Percentiles rank a stretch among this genome's conserved stretches.
These are phyloP conservation scores for Orthosia gracilis DNA, from an alignment of 2,888 invertebrate species.

Conservation along the genomic window DNA sequence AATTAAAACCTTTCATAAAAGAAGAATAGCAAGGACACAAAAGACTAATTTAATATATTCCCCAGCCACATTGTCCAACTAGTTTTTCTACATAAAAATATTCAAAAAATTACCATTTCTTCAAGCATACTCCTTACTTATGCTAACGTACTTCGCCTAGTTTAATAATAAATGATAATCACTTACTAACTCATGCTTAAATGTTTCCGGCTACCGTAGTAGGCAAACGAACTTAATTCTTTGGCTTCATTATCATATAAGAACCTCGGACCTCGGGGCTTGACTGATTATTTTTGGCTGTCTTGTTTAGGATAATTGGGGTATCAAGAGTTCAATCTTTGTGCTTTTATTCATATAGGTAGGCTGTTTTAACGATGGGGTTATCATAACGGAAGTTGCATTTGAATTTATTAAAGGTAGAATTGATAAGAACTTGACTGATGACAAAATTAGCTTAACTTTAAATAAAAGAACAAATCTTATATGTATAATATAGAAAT, in stretches of 20 bases:
- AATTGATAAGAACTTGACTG: neutral
- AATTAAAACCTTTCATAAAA: neutral
- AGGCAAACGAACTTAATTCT: constrained; percentile 82
- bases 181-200: constrained; percentile 85
- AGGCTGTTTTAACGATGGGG: constrained; percentile 21
- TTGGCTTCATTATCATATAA: constrained; percentile 86
- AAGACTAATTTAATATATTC: constrained; percentile 26
- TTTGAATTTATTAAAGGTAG: constrained; percentile 19
- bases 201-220: constrained; percentile 88
- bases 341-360: constrained; percentile 38
- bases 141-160: constrained; percentile 62
- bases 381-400: constrained; percentile 32
- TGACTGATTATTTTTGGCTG: constrained; percentile 72
- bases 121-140: constrained; percentile 40
- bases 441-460: neutral
- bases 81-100: constrained; percentile 48
- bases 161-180: constrained; percentile 88
- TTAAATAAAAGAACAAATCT: neutral
- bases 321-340: constrained; percentile 55
- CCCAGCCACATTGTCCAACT: constrained; percentile 25
- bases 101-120: constrained; percentile 74
- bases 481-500: no score
- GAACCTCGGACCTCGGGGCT: constrained; percentile 69
- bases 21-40: neutral
- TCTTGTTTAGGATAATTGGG: constrained; percentile 62